Base-by-base conservation (phyloP, 1,140 invertebrate species). In the Vanessa atalanta region DNA sequence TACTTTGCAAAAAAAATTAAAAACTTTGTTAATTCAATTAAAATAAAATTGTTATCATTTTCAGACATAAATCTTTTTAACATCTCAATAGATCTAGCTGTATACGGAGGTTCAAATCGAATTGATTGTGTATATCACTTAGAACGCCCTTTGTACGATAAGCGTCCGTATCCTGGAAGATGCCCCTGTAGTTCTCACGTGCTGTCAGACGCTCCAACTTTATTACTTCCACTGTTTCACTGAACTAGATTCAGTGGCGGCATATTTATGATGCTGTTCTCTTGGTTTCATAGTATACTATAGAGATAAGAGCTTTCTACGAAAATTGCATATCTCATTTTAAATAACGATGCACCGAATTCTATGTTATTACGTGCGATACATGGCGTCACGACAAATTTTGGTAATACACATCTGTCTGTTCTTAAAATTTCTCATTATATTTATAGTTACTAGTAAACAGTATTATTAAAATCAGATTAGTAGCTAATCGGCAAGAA, bases 201-300 rank as follows among this genome's bases (percentile, higher is more conserved):
- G 55, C 55, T 69, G 66, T 69, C 53, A 47, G 51, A 43, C 16
- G 66, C 53, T 51, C 51, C 53, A 69, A 69, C 31, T 69, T 69
- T 60, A 69, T 50, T 16, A 61, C 23, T 37, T 69, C 37, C 37
- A 69, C 66, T 6, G 51, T 20, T 43, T 15, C 66, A 15, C 13
- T 55, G 53, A 16, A 69, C 66, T 57, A 61, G 57, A 69, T 69
- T 69, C 55, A 57, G 31, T 47, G n/a, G 20, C 55, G 66, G 14
- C 66, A 69, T 69, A 60, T 69, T 69, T 69, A 69, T 57, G 50
- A 69, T 61, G 23, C 23, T 31, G 9, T 37, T 37, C 57, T 37
- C 20, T 61, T n/a, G 2, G 8, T 61, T 15, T 61, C 43, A 14
- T 61, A 37, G 31, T 15, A 61, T 12, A n/a, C 11, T 55, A n/a